These are phyloP conservation scores for Myotis yumanensis DNA, from an alignment of 2,113 vertebrate genomes.

Conservation along the genomic window DNA sequence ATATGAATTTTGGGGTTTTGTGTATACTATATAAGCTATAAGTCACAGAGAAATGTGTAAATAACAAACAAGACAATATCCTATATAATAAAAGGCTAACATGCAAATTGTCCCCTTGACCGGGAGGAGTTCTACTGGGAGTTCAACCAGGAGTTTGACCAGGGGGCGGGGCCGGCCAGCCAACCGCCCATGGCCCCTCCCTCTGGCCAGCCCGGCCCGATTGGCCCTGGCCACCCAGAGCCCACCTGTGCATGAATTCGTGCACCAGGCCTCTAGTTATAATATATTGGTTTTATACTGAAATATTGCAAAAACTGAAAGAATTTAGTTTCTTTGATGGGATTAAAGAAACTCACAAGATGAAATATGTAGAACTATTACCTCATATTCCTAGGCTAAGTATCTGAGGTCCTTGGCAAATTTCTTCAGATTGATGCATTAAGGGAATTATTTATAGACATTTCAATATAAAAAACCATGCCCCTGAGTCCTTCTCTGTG, in stretches of 20 bases:
- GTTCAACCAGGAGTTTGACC: too few species aligned
- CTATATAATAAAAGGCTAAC: too few species aligned
- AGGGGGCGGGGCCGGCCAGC: too few species aligned
- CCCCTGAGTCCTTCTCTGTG: background rate
- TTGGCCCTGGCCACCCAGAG: too few species aligned
- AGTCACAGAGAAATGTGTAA: background rate
- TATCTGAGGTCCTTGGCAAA: background rate
- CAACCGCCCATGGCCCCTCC: too few species aligned
- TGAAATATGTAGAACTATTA: background rate
- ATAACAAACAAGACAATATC: background rate
- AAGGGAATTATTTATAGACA: conserved; percentile 20
- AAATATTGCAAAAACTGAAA: background rate
- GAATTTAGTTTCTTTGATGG: background rate
- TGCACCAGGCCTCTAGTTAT: too few species aligned
- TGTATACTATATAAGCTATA: background rate
- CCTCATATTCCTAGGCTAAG: background rate
- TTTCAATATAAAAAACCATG: background rate
- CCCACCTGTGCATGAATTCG: too few species aligned
- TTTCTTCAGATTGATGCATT: background rate
- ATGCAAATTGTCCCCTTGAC: too few species aligned
- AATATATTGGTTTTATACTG: background rate
- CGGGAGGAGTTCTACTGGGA: too few species aligned
- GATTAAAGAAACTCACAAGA: background rate
- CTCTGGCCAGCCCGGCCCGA: too few species aligned
- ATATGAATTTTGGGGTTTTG: background rate